Evolutionary conservation across 2,888 invertebrate genomes (phyloP), one percentile per base, ranked within the genome.

Genomic region (Hemistola chrysoprasaria): DNA sequence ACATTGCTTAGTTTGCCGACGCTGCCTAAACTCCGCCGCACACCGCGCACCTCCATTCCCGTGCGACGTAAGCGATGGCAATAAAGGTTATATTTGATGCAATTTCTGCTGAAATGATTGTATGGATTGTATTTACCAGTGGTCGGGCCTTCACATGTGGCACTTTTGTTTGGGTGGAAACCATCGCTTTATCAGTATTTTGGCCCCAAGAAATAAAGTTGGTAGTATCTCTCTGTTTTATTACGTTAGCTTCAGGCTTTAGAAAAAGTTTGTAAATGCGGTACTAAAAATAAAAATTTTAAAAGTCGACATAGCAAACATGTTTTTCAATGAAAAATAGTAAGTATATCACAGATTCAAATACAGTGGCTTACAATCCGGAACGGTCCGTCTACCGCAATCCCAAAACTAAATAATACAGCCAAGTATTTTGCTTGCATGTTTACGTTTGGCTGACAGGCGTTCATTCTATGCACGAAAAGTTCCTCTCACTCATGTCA

Each of bases 391-490:
- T 22, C 30, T 31, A 56, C 59, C 65, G 40, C 62, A 61, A 72
- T 70, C 65, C 62, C 52, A 52, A 59, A 67, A 66, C 68, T 69
- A 69, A 73, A 78, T 78, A 77, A 78, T 72, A 74, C 60, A 71
- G 25, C 69, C 70, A 77, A 78, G 73, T 74, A 78, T 73, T 77
- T 78, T 64, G 68, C 67, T 67, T 71, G 69, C 73, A 72, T 81
- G 80, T 79, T 83, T 82, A 78, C 78, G 66, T 85, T 80, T 52
- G 67, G 68, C 83, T 83, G 85, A 83, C 87, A 81, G 78, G 69
- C 79, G 74, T 83, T 87, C 85, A 80, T 85, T 84, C 78, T 80
- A 84, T 87, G 86, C 84, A 83, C 83, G 84, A 79, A 87, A 88
- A 88, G 78, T 87, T 87, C 77, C 71, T 66, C 70, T 62, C 69